These are phyloP conservation scores for Copidosoma aretas DNA, from an alignment of 2,888 invertebrate genomes.

Conservation along the genomic window DNA sequence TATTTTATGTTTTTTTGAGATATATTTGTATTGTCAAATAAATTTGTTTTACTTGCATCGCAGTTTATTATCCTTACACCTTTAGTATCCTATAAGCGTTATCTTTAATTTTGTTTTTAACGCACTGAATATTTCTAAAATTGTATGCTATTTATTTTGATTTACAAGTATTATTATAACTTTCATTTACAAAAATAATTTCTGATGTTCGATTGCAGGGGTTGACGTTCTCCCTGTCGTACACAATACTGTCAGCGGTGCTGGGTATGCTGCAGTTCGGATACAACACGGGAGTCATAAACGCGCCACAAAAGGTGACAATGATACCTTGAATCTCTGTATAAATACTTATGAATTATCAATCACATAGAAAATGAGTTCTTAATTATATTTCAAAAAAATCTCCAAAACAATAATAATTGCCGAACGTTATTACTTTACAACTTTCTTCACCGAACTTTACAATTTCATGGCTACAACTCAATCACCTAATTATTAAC, in stretches of 20 bases:
- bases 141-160: not conserved
- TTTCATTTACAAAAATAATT: not conserved
- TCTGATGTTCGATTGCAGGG: conserved; percentile 69
- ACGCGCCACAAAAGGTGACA: conserved; percentile 85
- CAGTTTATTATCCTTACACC: too few relatives aligned
- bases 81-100: too few relatives aligned
- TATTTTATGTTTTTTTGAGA: too few relatives aligned
- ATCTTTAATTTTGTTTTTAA: too few relatives aligned
- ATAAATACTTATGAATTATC: conserved; percentile 8
- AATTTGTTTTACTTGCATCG: too few relatives aligned
- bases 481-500: too few relatives aligned
- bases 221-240: conserved; percentile 91
- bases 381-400: too few relatives aligned
- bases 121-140: too few relatives aligned
- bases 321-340: too few relatives aligned
- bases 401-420: too few relatives aligned
- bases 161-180: not conserved
- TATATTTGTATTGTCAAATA: too few relatives aligned
- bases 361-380: not conserved
- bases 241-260: conserved; percentile 92
- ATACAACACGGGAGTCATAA: conserved; percentile 96
- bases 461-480: too few relatives aligned
- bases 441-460: not conserved
- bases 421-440: not conserved
- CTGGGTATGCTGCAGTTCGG: conserved; percentile 96